Conservation (phyloP, 2,888 invertebrate species). For the Arge pagana region DNA sequence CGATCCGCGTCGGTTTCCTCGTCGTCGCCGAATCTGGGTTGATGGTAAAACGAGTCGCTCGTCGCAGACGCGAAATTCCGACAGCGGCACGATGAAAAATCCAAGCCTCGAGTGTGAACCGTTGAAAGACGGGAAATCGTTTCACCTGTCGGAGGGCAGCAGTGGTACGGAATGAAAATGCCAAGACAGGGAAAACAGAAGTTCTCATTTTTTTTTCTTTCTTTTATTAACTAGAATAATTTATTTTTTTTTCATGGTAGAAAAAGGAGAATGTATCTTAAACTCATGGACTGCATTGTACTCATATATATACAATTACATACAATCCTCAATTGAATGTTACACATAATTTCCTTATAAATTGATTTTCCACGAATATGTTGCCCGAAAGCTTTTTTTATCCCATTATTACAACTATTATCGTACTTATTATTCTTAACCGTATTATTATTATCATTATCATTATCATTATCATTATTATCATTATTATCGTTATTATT, state of each 20-base stretch:
- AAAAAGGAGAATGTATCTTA: constrained; percentile 59
- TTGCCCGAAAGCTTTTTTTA: constrained; percentile 25
- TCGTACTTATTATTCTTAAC: not conserved
- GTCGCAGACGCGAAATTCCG: too few species aligned
- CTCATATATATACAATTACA: constrained; percentile 55
- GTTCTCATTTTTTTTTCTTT: constrained; percentile 36
- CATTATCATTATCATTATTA: constrained; percentile 27
- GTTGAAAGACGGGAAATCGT: too few species aligned
- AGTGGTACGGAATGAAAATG: too few species aligned
- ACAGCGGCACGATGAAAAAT: too few species aligned
- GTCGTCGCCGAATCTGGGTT: too few species aligned
- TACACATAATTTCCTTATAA: constrained; percentile 56
- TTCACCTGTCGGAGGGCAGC: too few species aligned
- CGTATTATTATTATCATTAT: constrained; percentile 13
- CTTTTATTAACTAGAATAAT: constrained; percentile 60
- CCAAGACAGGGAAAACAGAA: constrained; percentile 28
- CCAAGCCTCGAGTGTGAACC: too few species aligned
- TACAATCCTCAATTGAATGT: constrained; percentile 57
- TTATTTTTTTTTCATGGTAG: constrained; percentile 57
- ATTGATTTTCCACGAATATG: constrained; percentile 45
- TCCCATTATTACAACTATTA: constrained; percentile 26
- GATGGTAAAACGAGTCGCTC: too few species aligned
- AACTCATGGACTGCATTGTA: constrained; percentile 58
- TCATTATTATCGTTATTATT: too few species aligned
- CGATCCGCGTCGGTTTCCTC: too few species aligned